Evolutionary conservation across 2,797 vertebrate species (phyloP).

Genomic region (Pipistrellus pipistrellus): DNA sequence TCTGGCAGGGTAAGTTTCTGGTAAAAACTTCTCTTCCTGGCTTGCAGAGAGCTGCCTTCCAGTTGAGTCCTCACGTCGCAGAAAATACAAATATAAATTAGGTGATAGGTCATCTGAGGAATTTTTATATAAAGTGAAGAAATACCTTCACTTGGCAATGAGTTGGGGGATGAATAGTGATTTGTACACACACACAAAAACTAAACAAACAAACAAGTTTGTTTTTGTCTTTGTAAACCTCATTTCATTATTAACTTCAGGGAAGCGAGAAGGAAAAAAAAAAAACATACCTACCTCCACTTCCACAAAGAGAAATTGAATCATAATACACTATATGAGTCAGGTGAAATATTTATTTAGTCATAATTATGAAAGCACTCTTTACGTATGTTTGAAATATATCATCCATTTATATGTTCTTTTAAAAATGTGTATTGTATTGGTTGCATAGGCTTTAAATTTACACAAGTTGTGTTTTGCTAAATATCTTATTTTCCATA

Average conservation of each 20-base stretch:
- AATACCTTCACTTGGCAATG: not conserved
- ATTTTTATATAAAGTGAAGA: not conserved
- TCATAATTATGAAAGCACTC: conserved; percentile 14
- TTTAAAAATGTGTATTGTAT: conserved; percentile 23
- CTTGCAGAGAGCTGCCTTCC: not conserved
- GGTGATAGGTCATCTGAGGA: not conserved
- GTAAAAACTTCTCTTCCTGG: not conserved
- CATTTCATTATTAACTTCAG: not conserved
- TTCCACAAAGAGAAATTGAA: not conserved
- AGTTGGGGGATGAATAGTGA: not conserved
- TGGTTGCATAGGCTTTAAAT: conserved; percentile 8
- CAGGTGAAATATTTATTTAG: conserved; percentile 31
- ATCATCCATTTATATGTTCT: not conserved
- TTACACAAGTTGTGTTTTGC: not conserved
- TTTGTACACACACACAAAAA: not conserved
- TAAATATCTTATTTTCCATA: not conserved
- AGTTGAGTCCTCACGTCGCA: not conserved
- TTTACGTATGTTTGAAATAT: not conserved
- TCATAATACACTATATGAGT: not conserved
- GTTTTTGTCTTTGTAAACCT: not conserved
- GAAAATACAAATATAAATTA: not conserved
- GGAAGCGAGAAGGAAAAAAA: not conserved
- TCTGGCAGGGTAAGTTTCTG: not conserved
- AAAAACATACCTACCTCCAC: not conserved
- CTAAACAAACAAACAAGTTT: not conserved